Conservation (phyloP, 2,888 invertebrate species). For the Tenthredo mesomela region DNA sequence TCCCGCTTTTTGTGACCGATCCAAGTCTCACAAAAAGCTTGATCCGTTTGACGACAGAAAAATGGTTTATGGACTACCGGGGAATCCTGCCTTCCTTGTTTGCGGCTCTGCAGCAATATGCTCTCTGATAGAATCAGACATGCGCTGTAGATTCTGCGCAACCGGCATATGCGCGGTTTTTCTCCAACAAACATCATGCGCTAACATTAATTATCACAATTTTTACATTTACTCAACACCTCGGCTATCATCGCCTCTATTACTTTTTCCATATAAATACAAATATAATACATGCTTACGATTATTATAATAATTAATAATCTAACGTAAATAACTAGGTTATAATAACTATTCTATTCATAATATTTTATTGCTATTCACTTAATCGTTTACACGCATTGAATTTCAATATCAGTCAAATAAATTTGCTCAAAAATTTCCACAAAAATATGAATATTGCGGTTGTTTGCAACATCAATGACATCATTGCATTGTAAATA, state of each 20-base stretch:
- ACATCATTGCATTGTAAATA: not conserved
- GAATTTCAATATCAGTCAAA: not conserved
- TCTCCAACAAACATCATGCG: not conserved
- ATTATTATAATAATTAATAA: not conserved
- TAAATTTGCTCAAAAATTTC: not conserved
- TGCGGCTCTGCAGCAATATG: slow-evolving; percentile 51
- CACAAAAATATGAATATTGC: not conserved
- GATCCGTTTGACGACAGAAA: slow-evolving; percentile 78
- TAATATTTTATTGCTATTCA: not conserved
- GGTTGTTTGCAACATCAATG: not conserved
- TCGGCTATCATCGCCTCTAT: not conserved
- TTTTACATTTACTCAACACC: not conserved
- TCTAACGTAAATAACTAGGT: not conserved
- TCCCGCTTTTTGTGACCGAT: slow-evolving; percentile 78
- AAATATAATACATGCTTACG: not conserved
- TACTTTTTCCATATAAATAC: not conserved
- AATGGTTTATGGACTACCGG: slow-evolving; percentile 73
- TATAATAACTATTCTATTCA: not conserved
- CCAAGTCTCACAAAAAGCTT: slow-evolving; percentile 78
- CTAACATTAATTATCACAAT: not conserved
- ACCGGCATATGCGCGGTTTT: slow-evolving; percentile 42
- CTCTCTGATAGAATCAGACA: slow-evolving; percentile 1
- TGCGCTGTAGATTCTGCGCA: slow-evolving; percentile 40
- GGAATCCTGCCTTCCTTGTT: slow-evolving; percentile 68
- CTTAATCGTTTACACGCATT: not conserved